Base-by-base conservation (phyloP, 2,797 vertebrate species). In the Halcyon smyrnensis region DNA sequence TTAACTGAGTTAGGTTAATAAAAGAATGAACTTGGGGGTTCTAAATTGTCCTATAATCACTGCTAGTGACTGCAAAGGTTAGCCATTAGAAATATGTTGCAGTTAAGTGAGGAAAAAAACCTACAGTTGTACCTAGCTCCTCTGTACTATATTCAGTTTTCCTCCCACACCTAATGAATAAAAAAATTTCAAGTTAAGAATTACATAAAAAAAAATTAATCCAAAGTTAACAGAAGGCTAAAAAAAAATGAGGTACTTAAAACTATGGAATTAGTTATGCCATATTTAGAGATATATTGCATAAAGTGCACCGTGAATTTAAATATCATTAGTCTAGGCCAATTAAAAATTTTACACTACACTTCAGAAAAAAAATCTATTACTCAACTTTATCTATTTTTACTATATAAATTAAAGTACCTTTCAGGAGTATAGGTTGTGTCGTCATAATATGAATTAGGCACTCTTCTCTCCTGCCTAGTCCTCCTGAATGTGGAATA, bases 401-500 rank as follows among this genome's bases (percentile, higher is more conserved):
- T 96, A 96, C 70, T 92, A 82, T 30, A 94, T 74, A 89, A 84
- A 88, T 94, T 70, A 95, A 96, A 97, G 96, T 98, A 98, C 98
- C 98, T 98, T 98, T 98, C 97, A 94, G 97, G 93, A 95, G 95
- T 90, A 97, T 96, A 94, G 90, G 92, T 85, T 95, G 96, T 96
- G 95, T 98, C 97, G 63, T 97, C 98, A 95, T 95, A 97, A 97
- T 97, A 98, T 83, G 96, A 87, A 95, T 96, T 97, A 97, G 97
- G 97, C 95, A 97, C 96, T 98, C 96, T 97, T 95, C 96, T 97
- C 93, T 98, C 98, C 95, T 98, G 97, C 97, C 97, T 98, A 98
- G 94, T 98, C 96, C 98, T 98, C 98, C 98, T 98, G 97, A 98
- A 97, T 95, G 87, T 85, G 87, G 84, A 97, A 97, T 89, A 97